A percentile compares a stretch with the other conserved stretches of the same genome.
Conservation (phyloP, 92 coral and sea anemone species). For the Phenganax marumi region DNA sequence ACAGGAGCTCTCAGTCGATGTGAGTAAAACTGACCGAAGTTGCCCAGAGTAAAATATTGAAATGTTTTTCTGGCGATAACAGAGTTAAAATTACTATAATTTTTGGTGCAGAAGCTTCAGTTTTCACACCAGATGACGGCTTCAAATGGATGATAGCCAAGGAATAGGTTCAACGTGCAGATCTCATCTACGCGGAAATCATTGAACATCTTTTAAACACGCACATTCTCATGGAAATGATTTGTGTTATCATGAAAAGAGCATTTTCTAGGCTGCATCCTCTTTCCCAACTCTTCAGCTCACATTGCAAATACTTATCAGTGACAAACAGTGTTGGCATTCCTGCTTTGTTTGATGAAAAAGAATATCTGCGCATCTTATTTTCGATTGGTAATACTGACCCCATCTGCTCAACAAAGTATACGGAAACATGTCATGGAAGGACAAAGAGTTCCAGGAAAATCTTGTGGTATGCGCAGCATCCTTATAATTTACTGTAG, state of each 20-base stretch:
- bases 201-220: conserved; percentile 85
- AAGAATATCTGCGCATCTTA: not conserved
- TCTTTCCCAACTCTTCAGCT: conserved; percentile 21
- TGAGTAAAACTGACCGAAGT: no score
- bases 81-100: no score
- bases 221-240: conserved; percentile 90
- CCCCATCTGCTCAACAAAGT: conserved; percentile 37
- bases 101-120: conserved; percentile 70
- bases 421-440: conserved; percentile 33
- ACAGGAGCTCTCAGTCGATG: no score
- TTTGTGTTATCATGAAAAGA: conserved; percentile 72
- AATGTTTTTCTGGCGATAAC: not conserved
- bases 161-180: conserved; percentile 73
- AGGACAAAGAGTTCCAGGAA: conserved; percentile 42
- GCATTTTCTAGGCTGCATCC: conserved; percentile 63
- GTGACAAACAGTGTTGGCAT: conserved; percentile 34
- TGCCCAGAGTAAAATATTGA: no score
- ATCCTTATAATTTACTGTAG: no score
- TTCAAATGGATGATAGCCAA: conserved; percentile 84
- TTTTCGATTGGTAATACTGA: conserved; percentile 37
- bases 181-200: conserved; percentile 80
- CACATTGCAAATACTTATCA: conserved; percentile 29
- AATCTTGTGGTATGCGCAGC: conserved; percentile 13
- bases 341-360: conserved; percentile 22
- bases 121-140: conserved; percentile 74